phyloP scores from a whole-genome alignment of 1,140 invertebrate species.

The Phymorhynchus buccinoides region DNA sequence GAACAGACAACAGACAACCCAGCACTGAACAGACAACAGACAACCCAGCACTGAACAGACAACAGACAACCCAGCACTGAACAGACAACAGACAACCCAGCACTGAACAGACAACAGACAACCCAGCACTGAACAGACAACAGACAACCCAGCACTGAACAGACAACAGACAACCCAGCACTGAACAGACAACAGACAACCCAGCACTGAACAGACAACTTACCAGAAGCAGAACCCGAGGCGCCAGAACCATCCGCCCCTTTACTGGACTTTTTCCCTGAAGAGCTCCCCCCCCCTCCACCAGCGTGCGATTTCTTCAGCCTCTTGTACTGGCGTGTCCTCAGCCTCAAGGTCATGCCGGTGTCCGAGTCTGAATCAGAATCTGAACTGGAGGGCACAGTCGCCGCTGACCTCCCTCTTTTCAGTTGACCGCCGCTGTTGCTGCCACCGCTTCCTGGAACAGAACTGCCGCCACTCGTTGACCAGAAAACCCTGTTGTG shows the following conservation, averaged over 20 bases:
- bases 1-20: too few species aligned
- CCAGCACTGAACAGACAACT: too few species aligned
- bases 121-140: too few species aligned
- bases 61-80: too few species aligned
- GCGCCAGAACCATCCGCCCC: neutral
- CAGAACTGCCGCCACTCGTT: neutral
- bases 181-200: too few species aligned
- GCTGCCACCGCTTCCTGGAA: neutral
- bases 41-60: too few species aligned
- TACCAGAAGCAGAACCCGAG: too few species aligned
- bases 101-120: too few species aligned
- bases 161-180: too few species aligned
- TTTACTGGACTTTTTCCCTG: constrained; percentile 10
- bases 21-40: too few species aligned
- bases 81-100: too few species aligned
- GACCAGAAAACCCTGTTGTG: neutral
- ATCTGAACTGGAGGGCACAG: neutral
- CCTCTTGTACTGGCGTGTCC: neutral
- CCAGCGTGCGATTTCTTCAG: constrained; percentile 28
- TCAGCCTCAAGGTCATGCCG: neutral
- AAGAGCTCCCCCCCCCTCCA: neutral
- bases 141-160: too few species aligned
- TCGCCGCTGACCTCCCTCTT: neutral
- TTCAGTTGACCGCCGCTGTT: neutral
- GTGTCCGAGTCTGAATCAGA: constrained; percentile 26